A percentile compares a stretch with the other conserved stretches of the same genome.
These are phyloP conservation scores for Parotocinclus haroldoi DNA, from an alignment of 2,797 vertebrate genomes.

Conservation along the genomic window DNA sequence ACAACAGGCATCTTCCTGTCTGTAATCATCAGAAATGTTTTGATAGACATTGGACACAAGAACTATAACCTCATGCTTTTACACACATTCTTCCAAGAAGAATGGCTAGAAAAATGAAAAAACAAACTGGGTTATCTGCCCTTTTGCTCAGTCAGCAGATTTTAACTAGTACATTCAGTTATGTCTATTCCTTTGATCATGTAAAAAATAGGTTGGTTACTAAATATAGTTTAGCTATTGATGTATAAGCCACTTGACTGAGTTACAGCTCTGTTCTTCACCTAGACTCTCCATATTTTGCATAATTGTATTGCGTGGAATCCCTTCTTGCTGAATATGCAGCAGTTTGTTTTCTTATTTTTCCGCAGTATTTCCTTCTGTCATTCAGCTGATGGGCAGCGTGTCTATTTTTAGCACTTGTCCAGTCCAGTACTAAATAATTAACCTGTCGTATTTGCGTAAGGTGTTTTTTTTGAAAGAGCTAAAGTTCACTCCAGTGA, in stretches of 20 bases:
- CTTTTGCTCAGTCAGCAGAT: background rate
- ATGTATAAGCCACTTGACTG: background rate
- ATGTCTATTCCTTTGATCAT: background rate
- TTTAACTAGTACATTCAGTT: too few species aligned
- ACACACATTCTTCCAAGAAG: too few species aligned
- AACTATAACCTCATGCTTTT: too few species aligned
- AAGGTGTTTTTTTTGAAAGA: conserved; percentile 19
- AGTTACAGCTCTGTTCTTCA: too few species aligned
- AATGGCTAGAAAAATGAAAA: too few species aligned
- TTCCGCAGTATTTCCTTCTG: background rate
- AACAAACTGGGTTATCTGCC: background rate
- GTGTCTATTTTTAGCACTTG: background rate
- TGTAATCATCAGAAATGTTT: too few species aligned
- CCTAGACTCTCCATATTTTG: background rate
- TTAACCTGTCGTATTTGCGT: conserved; percentile 40
- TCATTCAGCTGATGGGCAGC: background rate
- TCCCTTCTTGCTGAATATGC: background rate
- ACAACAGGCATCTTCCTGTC: too few species aligned
- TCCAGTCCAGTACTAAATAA: conserved; percentile 34
- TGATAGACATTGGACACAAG: too few species aligned
- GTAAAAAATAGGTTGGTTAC: conserved; percentile 12
- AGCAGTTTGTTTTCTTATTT: background rate
- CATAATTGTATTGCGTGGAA: background rate
- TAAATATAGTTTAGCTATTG: background rate
- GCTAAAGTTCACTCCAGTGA: conserved; percentile 40